Evolutionary conservation across 2,113 vertebrate species (phyloP), one percentile per base, ranked within the genome.

Genomic region (Anarhynchus alexandrinus): DNA sequence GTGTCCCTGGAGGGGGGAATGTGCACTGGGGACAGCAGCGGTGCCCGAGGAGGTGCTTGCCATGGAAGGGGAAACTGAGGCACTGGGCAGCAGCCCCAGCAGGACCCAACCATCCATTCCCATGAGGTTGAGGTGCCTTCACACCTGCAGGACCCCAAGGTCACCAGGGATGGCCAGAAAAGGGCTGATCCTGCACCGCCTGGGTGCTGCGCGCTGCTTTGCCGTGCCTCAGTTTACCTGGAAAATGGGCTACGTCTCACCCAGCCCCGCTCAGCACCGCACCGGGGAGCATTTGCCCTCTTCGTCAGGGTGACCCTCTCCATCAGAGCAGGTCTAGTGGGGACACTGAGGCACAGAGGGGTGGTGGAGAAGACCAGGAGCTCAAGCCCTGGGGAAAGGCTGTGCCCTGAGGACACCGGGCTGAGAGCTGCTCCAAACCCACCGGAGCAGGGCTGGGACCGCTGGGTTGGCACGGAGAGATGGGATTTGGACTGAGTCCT

Each of bases 51-150:
- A 65, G 57, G 57, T 29, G 25, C 23, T 27, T 49, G 26, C 26
- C 2, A 0, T 12, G 43, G 36, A 57, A 57, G 40, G 82, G 83
- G 83, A 91, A 88, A 82, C 82, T 57, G 92, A 94, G 86, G 77
- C 92, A 86, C 8, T 0, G 26, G 47, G 47, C 64, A n/a, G 34
- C 22, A 23, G 5, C 3, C 14, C 2, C 52, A 11, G 19, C 3
- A 0, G 25, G 54, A 38, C 12, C 7, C 21, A 11, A 18, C 2
- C n/a, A 6, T 6, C 5, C n/a, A 0, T 9, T 13, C 11, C 59
- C 0, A 1, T 5, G 49, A 18, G 70, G 32, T 0, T 34, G 36
- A 45, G 45, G 62, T 19, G 40, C 29, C 26, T 20, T 11, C 32
- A 27, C 14, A 32, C 11, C 55, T 8, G 27, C 34, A 30, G 18